Conservation (phyloP, 2,888 invertebrate genomes). For the Drosophila gaucha region DNA sequence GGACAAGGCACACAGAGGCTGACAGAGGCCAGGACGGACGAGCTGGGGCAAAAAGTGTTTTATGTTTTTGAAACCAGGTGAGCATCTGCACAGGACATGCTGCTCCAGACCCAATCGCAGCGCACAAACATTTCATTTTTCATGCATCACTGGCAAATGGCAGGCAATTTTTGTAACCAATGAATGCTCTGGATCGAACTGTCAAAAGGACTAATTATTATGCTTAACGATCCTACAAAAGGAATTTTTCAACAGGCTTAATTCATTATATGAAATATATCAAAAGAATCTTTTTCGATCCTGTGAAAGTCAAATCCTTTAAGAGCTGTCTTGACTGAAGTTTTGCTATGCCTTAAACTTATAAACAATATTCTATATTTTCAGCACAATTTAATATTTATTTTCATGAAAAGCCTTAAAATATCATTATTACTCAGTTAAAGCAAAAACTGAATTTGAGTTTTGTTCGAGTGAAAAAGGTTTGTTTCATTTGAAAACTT, state of each 20-base stretch:
- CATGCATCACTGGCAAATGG: slow-evolving; percentile 57
- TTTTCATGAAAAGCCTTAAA: too few relatives aligned
- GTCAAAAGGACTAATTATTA: slow-evolving; percentile 12
- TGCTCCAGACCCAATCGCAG: slow-evolving; percentile 11
- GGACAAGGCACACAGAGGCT: slow-evolving; percentile 6
- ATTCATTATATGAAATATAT: not conserved
- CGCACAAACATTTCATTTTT: slow-evolving; percentile 38
- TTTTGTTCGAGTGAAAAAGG: too few relatives aligned
- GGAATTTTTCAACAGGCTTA: not conserved
- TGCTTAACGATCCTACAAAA: not conserved
- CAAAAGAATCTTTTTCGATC: not conserved
- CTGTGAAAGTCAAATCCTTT: too few relatives aligned
- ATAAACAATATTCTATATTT: too few relatives aligned
- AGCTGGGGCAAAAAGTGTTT: slow-evolving; percentile 20
- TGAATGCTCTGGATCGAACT: slow-evolving; percentile 1
- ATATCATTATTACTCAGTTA: too few relatives aligned
- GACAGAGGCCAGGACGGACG: not conserved
- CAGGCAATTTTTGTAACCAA: slow-evolving; percentile 35
- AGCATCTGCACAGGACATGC: slow-evolving; percentile 26
- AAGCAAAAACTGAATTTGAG: not conserved
- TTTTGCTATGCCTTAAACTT: too few relatives aligned
- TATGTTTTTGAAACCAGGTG: slow-evolving; percentile 41
- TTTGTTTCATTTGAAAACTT: not conserved
- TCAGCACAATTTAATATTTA: too few relatives aligned
- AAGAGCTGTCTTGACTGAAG: too few relatives aligned